Conservation (phyloP, 37 sponge, comb jelly and placozoan genomes). For the Cliona cf. orientalis region DNA sequence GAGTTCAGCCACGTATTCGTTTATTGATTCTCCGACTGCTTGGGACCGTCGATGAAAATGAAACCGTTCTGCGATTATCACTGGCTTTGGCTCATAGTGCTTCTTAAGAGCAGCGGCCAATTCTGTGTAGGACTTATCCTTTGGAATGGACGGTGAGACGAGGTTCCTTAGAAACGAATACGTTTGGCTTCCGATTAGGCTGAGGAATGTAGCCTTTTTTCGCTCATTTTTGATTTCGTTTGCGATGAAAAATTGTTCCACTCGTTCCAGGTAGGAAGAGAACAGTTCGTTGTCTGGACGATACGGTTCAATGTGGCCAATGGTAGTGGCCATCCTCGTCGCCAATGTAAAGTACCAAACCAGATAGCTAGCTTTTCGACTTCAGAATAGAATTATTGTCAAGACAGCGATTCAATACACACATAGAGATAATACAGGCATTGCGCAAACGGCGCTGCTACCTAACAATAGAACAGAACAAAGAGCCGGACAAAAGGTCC, state of each 20-base stretch:
- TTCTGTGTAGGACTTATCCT: constrained; percentile 5
- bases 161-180: constrained; percentile 9
- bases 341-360: too few relatives aligned
- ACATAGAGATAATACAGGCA: too few relatives aligned
- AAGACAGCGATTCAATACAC: too few relatives aligned
- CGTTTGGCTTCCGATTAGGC: background rate
- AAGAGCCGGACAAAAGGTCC: too few relatives aligned
- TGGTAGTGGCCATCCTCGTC: too few relatives aligned
- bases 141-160: constrained; percentile 5
- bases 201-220: background rate
- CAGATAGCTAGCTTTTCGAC: background rate
- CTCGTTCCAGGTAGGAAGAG: constrained; percentile 21
- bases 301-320: too few relatives aligned
- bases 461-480: too few relatives aligned
- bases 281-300: constrained; percentile 7
- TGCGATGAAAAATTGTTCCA: constrained; percentile 8
- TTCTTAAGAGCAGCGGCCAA: constrained; percentile 1
- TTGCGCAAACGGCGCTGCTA: too few relatives aligned
- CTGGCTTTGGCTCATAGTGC: constrained; percentile 23
- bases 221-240: constrained; percentile 6
- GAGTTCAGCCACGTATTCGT: constrained; percentile 20
- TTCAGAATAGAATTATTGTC: too few relatives aligned
- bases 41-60: constrained; percentile 28
- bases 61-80: constrained; percentile 17
- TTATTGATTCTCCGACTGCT: background rate